Percentiles rank a stretch among this genome's conserved stretches.
Conservation (phyloP, 2,888 invertebrate genomes). For the Carpatolechia fugitivella region DNA sequence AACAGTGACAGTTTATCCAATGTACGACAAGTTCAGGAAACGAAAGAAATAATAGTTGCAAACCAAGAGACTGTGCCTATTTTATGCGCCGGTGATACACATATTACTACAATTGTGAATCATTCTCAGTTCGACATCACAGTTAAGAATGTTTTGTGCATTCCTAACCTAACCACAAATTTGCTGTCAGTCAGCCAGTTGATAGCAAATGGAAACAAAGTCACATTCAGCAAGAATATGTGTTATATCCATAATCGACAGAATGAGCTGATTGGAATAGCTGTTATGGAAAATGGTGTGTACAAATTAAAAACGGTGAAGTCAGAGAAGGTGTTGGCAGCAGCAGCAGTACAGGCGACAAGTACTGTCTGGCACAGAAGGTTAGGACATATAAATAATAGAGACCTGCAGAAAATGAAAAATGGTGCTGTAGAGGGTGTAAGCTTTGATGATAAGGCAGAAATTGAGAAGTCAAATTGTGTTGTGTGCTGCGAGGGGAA, state of each 20-base stretch:
- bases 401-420: slow-evolving; percentile 21
- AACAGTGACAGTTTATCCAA: slow-evolving; percentile 23
- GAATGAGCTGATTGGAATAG: background rate
- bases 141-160: background rate
- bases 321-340: background rate
- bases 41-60: background rate
- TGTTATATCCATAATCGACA: background rate
- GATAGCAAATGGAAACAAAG: background rate
- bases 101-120: background rate
- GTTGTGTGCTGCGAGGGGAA: slow-evolving; percentile 31
- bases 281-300: background rate
- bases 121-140: background rate
- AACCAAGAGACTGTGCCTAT: background rate
- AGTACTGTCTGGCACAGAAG: slow-evolving; percentile 12
- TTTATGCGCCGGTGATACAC: background rate
- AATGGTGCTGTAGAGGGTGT: slow-evolving; percentile 24
- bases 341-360: background rate
- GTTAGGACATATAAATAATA: slow-evolving; percentile 25
- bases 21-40: background rate
- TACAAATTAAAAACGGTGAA: background rate
- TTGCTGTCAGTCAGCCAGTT: background rate
- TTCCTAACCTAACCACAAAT: background rate
- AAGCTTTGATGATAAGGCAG: slow-evolving; percentile 15
- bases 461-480: slow-evolving; percentile 19
- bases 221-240: background rate